These are phyloP conservation scores for Aphidoletes aphidimyza DNA, from an alignment of 2,888 invertebrate species.

Conservation along the genomic window DNA sequence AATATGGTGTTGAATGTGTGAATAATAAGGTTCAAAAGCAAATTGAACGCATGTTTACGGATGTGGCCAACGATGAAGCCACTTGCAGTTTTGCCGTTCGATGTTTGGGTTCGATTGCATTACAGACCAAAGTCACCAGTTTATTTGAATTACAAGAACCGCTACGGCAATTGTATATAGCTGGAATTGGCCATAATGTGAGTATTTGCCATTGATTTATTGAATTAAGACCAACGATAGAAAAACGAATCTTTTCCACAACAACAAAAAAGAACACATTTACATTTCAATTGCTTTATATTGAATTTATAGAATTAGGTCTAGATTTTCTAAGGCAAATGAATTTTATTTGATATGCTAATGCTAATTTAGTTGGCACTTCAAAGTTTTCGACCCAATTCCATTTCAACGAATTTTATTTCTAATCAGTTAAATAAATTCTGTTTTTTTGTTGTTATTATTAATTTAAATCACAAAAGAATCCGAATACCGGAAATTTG, in stretches of 20 bases:
- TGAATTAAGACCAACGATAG: background rate
- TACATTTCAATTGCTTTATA: too few species aligned
- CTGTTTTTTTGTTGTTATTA: background rate
- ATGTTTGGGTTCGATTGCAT: conserved; percentile 83
- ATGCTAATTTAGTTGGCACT: background rate
- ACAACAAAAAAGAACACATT: too few species aligned
- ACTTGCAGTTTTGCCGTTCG: conserved; percentile 77
- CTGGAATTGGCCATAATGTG: conserved; percentile 64
- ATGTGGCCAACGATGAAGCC: conserved; percentile 74
- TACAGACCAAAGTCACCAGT: conserved; percentile 83
- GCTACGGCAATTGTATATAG: conserved; percentile 76
- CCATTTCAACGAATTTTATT: background rate
- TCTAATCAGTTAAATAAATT: background rate
- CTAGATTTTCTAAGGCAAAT: background rate
- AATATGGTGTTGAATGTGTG: conserved; percentile 61
- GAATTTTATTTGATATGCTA: conserved; percentile 3
- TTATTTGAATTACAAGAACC: conserved; percentile 85
- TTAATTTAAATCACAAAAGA: conserved; percentile 59
- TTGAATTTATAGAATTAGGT: background rate
- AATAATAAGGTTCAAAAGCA: conserved; percentile 84
- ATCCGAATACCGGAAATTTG: conserved; percentile 62
- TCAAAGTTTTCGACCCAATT: background rate
- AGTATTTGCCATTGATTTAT: conserved; percentile 55
- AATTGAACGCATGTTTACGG: conserved; percentile 86
- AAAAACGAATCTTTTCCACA: too few species aligned